These are phyloP conservation scores for Nemotelus nigrinus DNA, from an alignment of 2,888 invertebrate genomes.

Conservation along the genomic window DNA sequence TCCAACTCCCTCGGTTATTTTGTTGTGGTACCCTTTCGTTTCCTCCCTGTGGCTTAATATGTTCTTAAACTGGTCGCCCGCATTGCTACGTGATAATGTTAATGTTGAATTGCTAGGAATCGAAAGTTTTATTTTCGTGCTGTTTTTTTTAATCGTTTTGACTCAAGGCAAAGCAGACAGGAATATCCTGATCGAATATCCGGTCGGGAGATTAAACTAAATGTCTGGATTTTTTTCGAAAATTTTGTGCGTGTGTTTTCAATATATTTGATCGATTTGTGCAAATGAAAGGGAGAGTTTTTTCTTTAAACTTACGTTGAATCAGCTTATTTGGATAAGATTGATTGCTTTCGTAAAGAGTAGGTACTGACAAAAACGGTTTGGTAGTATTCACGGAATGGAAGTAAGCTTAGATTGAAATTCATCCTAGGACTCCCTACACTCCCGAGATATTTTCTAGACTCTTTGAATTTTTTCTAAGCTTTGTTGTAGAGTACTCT, in stretches of 20 bases:
- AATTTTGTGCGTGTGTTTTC: background rate
- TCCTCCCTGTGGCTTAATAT: background rate
- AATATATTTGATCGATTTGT: no score
- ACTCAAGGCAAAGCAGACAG: background rate
- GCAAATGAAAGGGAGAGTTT: background rate
- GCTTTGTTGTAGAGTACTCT: no score
- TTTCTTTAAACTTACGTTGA: background rate
- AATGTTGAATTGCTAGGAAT: background rate
- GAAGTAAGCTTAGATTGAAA: no score
- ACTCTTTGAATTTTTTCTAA: no score
- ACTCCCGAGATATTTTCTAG: no score
- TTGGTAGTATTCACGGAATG: no score
- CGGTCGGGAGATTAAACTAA: background rate
- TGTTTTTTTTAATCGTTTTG: background rate
- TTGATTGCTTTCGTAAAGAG: background rate
- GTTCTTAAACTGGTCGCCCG: background rate
- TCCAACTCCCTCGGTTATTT: no score
- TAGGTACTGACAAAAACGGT: no score
- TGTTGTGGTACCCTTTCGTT: background rate
- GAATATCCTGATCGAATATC: slow-evolving; percentile 23
- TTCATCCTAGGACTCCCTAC: no score
- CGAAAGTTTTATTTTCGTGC: background rate
- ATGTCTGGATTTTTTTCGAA: slow-evolving; percentile 23
- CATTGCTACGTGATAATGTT: slow-evolving; percentile 13
- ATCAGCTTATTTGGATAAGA: background rate